These are phyloP conservation scores for Polylopha cassiicola DNA, from an alignment of 2,888 invertebrate genomes.

Conservation along the genomic window DNA sequence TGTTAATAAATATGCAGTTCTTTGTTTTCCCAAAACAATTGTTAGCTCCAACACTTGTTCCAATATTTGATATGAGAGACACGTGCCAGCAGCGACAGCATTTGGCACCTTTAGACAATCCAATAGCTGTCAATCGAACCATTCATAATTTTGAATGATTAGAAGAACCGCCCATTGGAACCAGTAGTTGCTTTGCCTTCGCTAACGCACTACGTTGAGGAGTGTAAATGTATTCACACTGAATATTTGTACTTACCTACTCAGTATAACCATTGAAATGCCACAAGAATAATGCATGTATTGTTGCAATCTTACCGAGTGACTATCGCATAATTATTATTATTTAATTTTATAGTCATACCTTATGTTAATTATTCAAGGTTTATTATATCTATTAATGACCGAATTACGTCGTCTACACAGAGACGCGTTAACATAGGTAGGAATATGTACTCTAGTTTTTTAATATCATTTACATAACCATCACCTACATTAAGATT, in stretches of 20 bases:
- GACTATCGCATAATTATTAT: no score
- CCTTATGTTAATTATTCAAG: no score
- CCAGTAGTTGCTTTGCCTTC: slow-evolving; percentile 40
- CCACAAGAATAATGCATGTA: slow-evolving; percentile 29
- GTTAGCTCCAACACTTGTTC: slow-evolving; percentile 29
- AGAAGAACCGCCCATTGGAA: slow-evolving; percentile 46
- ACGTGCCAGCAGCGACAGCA: slow-evolving; percentile 38
- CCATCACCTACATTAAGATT: no score
- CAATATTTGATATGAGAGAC: slow-evolving; percentile 42
- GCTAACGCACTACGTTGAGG: slow-evolving; percentile 42
- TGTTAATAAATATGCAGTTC: no score
- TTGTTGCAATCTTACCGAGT: slow-evolving; percentile 33
- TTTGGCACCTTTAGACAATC: slow-evolving; percentile 41
- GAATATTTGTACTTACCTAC: slow-evolving; percentile 43
- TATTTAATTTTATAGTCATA: no score
- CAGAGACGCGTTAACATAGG: no score
- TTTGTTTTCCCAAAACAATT: slow-evolving; percentile 15
- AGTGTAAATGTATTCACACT: slow-evolving; percentile 41
- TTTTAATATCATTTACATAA: no score
- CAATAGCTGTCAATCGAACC: slow-evolving; percentile 43
- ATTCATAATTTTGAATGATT: slow-evolving; percentile 40
- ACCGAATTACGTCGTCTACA: no score
- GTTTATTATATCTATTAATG: no score
- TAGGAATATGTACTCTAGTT: no score
- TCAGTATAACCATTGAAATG: slow-evolving; percentile 27